phyloP scores from a whole-genome alignment of 2,888 invertebrate species.

The Caenorhabditis sinica region DNA sequence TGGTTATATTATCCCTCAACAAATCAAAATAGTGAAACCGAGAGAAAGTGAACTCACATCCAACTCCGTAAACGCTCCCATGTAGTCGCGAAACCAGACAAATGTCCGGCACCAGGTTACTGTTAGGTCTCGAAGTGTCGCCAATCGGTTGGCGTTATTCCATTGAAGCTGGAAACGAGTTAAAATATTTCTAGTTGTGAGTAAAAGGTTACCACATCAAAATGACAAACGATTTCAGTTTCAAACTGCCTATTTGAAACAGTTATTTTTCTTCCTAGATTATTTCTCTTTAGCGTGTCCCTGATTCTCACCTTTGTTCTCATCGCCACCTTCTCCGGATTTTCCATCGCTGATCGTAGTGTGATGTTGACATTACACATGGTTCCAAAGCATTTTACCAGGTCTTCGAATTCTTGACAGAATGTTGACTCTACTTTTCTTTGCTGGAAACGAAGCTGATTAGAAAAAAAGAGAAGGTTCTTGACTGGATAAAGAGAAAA shows the following conservation, averaged over 20 bases:
- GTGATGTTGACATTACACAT: constrained; percentile 70
- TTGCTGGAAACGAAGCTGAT: constrained; percentile 50
- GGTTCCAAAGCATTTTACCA: constrained; percentile 58
- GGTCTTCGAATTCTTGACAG: constrained; percentile 47
- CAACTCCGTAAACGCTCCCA: constrained; percentile 61
- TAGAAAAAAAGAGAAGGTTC: background rate
- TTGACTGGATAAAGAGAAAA: background rate
- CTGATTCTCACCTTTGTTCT: constrained; percentile 67
- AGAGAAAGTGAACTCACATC: constrained; percentile 31
- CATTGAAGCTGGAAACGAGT: constrained; percentile 68
- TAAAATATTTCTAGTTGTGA: constrained; percentile 37
- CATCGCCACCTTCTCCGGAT: constrained; percentile 68
- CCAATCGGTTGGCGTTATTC: constrained; percentile 62
- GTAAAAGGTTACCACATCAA: too few relatives aligned
- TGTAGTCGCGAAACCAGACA: constrained; percentile 72
- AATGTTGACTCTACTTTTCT: constrained; percentile 23
- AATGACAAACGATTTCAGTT: background rate
- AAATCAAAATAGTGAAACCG: background rate
- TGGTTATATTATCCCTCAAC: too few relatives aligned
- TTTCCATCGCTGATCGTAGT: constrained; percentile 64
- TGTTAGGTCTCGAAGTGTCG: constrained; percentile 66
- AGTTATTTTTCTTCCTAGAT: too few relatives aligned
- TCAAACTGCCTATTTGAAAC: background rate
- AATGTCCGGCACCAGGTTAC: constrained; percentile 75
- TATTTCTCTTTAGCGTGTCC: too few relatives aligned